Evolutionary conservation across 2,797 vertebrate genomes (phyloP), one percentile per base, ranked within the genome.

Genomic region (Sylvia borin): DNA sequence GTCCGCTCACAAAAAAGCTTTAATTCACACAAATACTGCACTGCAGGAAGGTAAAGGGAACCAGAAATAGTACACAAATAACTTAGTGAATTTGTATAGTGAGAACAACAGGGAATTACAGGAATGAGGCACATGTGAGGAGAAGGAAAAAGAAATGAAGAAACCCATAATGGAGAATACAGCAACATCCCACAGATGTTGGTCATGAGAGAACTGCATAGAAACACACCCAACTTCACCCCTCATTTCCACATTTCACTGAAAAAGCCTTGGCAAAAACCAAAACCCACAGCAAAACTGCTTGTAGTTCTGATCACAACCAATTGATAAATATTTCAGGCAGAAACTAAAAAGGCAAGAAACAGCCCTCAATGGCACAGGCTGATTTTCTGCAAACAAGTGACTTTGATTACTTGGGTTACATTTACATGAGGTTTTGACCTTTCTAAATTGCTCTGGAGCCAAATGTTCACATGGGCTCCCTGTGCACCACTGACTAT

Each of bases 1-100:
- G 0, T 34, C 24, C 0, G 0, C 55, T 68, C 40, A 15, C 4
- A 0, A 1, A 40, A 78, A 72, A 40, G 13, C 21, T 82, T 75
- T 57, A 68, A 78, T 27, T 21, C 0, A 0, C 54, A 50, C 15
- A 71, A 86, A 61, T 24, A 62, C 7, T 57, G 32, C 3, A 4
- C 1, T 61, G 25, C 34, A 87, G 55, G 57, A 85, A 76, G 43
- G 47, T 43, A 65, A 55, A 29, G 29, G 38, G 71, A 48, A 29
- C 3, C 12, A 83, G 34, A 80, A 95, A 75, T n/a, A 86, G 62
- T 26, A 62, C 22, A 75, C 26, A 72, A 75, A 36, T 68, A 89
- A 70, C 16, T 58, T 22, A 47, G 21, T 60, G 51, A 57, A 36
- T 53, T 67, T 38, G 16, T 47, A 55, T 9, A n/a, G 25, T 16